Percentiles rank a stretch among this genome's conserved stretches.
Conservation (phyloP, 2,888 invertebrate genomes). For the Rhagium mordax region DNA sequence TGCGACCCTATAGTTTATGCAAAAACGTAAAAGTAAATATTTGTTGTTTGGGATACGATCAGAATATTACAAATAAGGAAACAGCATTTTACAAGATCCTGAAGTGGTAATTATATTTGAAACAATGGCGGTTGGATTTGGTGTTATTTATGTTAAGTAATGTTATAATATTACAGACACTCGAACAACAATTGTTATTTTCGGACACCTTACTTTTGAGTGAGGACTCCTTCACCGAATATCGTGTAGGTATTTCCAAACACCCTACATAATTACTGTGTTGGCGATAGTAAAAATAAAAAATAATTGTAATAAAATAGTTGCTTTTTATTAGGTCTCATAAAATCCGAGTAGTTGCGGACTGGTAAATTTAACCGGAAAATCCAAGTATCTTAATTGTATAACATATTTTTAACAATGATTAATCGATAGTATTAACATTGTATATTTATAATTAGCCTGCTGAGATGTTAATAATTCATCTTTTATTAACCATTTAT, state of each 20-base stretch:
- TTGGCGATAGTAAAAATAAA: not conserved
- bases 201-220: too few species aligned
- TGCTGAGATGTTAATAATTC: not conserved
- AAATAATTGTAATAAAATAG: not conserved
- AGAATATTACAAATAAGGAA: not conserved
- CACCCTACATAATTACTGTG: too few species aligned
- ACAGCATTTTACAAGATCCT: too few species aligned
- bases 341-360: not conserved
- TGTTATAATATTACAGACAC: too few species aligned
- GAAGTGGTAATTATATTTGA: too few species aligned
- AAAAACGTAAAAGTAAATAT: too few species aligned
- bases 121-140: not conserved
- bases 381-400: slow-evolving; percentile 8
- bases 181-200: too few species aligned
- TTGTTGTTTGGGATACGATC: not conserved
- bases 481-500: not conserved
- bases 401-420: slow-evolving; percentile 2
- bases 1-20: not conserved
- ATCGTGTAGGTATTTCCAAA: too few species aligned
- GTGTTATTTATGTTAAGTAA: too few species aligned
- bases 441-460: not conserved
- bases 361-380: slow-evolving; percentile 4
- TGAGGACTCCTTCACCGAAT: too few species aligned
- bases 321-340: not conserved
- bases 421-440: slow-evolving; percentile 12